These are phyloP conservation scores for Fabriciana adippe DNA, from an alignment of 2,888 invertebrate genomes.

Conservation along the genomic window DNA sequence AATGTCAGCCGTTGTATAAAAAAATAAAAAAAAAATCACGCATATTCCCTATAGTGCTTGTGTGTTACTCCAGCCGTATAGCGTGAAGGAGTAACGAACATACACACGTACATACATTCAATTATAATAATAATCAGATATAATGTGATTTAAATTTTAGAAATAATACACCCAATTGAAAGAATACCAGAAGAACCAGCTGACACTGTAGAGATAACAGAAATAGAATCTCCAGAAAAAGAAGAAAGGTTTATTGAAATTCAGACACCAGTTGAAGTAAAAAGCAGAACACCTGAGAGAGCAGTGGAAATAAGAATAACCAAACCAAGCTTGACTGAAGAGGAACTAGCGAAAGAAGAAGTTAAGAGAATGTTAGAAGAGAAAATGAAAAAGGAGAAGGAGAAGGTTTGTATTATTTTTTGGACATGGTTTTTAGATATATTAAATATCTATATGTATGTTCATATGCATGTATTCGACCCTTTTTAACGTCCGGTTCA, in stretches of 20 bases:
- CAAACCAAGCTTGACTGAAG: constrained; percentile 44
- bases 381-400: constrained; percentile 60
- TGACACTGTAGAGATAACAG: constrained; percentile 36
- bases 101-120: background rate
- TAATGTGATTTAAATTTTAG: constrained; percentile 4
- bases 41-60: no score
- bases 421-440: no score
- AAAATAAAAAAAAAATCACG: no score
- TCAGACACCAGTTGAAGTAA: constrained; percentile 4
- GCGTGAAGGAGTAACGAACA: background rate
- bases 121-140: background rate
- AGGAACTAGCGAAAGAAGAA: constrained; percentile 50
- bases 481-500: no score
- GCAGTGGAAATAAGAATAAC: constrained; percentile 26
- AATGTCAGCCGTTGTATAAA: no score
- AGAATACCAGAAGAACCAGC: constrained; percentile 10
- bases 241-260: constrained; percentile 11
- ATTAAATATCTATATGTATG: no score
- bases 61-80: no score
- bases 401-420: constrained; percentile 53
- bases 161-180: constrained; percentile 22
- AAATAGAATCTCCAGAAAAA: constrained; percentile 25
- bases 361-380: constrained; percentile 58
- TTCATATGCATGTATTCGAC: no score
- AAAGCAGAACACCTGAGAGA: constrained; percentile 6